Evolutionary conservation across 2,113 vertebrate genomes (phyloP), one percentile per base, ranked within the genome.

Genomic region (human (Homo sapiens)): DNA sequence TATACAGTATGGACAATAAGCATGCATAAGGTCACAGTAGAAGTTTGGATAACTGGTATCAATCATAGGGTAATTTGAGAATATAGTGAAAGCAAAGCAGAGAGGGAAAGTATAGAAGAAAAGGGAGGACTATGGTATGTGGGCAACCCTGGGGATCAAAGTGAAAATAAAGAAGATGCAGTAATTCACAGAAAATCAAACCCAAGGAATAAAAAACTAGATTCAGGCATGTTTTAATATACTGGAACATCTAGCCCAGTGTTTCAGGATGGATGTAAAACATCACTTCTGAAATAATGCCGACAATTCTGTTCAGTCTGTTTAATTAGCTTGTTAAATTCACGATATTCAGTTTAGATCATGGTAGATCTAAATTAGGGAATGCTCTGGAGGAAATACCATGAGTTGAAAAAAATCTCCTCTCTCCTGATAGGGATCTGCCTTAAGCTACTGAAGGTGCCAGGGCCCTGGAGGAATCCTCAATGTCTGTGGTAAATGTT

Each of bases 291-390:
- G 16, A 94, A 96, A 93, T 78, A 92, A 79, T 32, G 35, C 30
- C 79, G 96, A 68, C 1, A 89, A 75, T 85, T 23, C 35, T 73
- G 45, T 13, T 93, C 61, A 81, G 89, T 94, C 35, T 82, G 43
- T 89, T 93, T 86, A 72, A 88, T 81, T n/a, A 14, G 20, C 45
- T 52, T 88, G 43, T 72, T 81, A 89, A 95, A 93, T 93, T 45
- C 27, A 97, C 93, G 23, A 79, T 72, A 52, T 75, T 95, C n/a
- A 81, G 8, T 93, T 91, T 98, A 85, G 55, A 79, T 93, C 86
- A 93, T 87, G 68, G 73, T 94, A 70, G 38, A 40, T 75, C 11
- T 23, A 52, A 94, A 84, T 94, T 83, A 96, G 20, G 30, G 55
- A 82, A 72, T 93, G 18, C 1, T 82, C 59, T 90, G 13, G 52